Evolutionary conservation across 2,888 invertebrate genomes (phyloP).

Genomic region (Bhutanitis thaidina): DNA sequence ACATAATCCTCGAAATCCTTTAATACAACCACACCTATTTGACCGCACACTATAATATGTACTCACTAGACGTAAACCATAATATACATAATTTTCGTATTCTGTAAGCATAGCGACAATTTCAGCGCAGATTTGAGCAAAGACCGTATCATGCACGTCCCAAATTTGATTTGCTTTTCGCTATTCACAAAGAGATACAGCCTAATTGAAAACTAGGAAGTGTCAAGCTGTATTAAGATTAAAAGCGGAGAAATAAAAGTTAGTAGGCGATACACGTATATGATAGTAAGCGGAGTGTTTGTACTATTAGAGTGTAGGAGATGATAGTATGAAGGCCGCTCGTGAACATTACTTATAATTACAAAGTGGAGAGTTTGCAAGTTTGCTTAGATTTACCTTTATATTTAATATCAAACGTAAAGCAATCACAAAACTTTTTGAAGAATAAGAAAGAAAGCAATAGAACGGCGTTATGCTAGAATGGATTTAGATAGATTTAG

Average conservation of each 20-base stretch:
- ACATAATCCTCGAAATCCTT: no score
- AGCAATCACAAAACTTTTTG: not conserved
- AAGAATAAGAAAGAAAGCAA: not conserved
- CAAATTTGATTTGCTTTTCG: not conserved
- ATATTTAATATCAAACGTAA: not conserved
- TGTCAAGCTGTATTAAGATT: slow-evolving; percentile 27
- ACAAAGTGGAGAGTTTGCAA: not conserved
- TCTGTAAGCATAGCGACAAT: no score
- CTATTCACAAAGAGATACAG: slow-evolving; percentile 20
- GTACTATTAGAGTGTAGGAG: slow-evolving; percentile 10
- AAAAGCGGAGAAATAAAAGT: slow-evolving; percentile 29
- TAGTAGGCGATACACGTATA: slow-evolving; percentile 26
- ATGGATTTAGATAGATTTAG: no score
- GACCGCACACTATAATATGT: no score
- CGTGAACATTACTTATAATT: not conserved
- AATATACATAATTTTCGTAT: no score
- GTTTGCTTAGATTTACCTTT: not conserved
- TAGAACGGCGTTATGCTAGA: no score
- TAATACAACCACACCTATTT: no score
- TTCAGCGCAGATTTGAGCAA: not conserved
- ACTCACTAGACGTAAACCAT: no score
- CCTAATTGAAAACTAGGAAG: slow-evolving; percentile 49
- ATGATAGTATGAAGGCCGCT: slow-evolving; percentile 2
- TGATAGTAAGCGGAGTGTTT: slow-evolving; percentile 24
- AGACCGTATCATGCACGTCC: slow-evolving; percentile 4